Conservation (phyloP, 2,888 invertebrate species). For the Agrochola litura region DNA sequence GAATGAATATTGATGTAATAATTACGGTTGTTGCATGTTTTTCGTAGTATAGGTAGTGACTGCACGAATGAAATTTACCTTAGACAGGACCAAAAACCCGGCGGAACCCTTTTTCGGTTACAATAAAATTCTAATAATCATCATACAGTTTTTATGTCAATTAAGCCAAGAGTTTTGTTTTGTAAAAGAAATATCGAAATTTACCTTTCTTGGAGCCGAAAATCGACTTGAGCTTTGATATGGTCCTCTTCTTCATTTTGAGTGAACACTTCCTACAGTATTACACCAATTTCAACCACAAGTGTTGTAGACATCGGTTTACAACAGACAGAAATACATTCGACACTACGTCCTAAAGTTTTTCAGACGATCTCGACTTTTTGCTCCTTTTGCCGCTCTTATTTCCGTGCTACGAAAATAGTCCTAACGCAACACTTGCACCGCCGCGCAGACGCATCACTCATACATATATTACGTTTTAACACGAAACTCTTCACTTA, state of each 20-base stretch:
- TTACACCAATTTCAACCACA: constrained; percentile 75
- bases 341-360: constrained; percentile 88
- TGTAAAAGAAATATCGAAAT: constrained; percentile 21
- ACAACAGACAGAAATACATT: constrained; percentile 88
- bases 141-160: neutral
- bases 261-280: constrained; percentile 63
- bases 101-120: neutral
- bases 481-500: constrained; percentile 62
- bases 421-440: constrained; percentile 88
- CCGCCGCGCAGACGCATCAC: constrained; percentile 87
- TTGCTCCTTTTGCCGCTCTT: constrained; percentile 90
- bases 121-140: neutral
- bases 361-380: constrained; percentile 87
- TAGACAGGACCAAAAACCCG: neutral
- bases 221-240: constrained; percentile 87
- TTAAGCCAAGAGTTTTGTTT: neutral
- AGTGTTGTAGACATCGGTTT: constrained; percentile 81
- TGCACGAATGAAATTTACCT: neutral
- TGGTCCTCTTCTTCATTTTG: constrained; percentile 88
- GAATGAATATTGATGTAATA: constrained; percentile 55
- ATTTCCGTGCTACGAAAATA: constrained; percentile 91
- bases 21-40: constrained; percentile 43
- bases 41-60: constrained; percentile 4
- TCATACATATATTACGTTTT: constrained; percentile 75
- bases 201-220: constrained; percentile 88